Conservation (phyloP, 64 coral and sea anemone genomes). For the Hydrozoanthus tunicans region DNA sequence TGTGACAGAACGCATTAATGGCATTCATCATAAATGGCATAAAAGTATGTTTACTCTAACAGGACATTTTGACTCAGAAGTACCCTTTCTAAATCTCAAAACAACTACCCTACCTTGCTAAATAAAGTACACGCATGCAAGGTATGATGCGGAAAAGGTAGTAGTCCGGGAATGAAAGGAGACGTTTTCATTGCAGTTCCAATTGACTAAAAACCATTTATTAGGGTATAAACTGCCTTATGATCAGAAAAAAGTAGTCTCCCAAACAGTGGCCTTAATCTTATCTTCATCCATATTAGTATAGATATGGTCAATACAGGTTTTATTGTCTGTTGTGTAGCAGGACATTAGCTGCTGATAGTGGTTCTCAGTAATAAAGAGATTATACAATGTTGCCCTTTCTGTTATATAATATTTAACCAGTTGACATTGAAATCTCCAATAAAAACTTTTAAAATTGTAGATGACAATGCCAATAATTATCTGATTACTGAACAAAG, state of each 20-base stretch:
- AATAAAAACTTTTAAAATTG: conserved; percentile 1
- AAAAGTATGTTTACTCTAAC: conserved; percentile 54
- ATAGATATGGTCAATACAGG: too few relatives aligned
- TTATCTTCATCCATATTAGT: neutral
- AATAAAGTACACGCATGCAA: neutral
- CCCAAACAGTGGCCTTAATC: neutral
- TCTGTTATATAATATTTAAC: conserved; percentile 21
- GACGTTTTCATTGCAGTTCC: neutral
- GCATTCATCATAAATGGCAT: conserved; percentile 51
- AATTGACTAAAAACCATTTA: too few relatives aligned
- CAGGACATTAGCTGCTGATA: conserved; percentile 37
- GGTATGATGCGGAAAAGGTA: neutral
- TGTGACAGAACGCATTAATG: conserved; percentile 21
- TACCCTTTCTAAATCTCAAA: neutral
- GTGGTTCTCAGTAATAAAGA: conserved; percentile 21
- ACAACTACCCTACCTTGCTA: neutral
- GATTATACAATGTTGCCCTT: conserved; percentile 37
- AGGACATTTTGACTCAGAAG: neutral
- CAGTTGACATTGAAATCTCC: neutral
- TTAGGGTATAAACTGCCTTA: neutral
- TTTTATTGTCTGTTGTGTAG: conserved; percentile 1
- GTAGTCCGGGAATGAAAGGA: neutral
- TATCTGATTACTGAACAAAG: conserved; percentile 30
- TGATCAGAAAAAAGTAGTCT: neutral
- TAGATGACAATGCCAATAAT: neutral